Conservation (phyloP, 2,888 invertebrate genomes). For the Caenorhabditis becei region DNA sequence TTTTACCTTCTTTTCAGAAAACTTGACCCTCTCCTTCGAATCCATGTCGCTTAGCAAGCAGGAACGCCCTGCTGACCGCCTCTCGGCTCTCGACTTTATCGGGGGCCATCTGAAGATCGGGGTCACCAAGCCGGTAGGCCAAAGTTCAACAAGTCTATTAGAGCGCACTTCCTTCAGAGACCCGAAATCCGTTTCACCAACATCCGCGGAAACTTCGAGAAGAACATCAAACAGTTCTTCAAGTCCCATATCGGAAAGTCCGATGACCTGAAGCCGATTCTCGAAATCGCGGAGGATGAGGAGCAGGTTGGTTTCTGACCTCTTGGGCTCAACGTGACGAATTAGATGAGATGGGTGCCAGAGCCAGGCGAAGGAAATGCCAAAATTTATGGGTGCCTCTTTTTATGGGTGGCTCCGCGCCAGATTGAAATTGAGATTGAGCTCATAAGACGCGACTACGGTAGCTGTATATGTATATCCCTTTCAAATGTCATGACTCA, state of each 20-base stretch:
- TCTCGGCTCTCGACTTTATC: conserved; percentile 30
- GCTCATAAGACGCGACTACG: not conserved
- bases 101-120: conserved; percentile 29
- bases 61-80: conserved; percentile 25
- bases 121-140: conserved; percentile 16
- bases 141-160: not conserved
- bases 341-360: not conserved
- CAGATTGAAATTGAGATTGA: not conserved
- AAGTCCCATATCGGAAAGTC: conserved; percentile 33
- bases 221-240: conserved; percentile 32
- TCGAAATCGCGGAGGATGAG: conserved; percentile 12
- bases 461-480: not conserved
- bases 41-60: conserved; percentile 41
- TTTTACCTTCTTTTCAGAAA: not conserved
- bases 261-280: not conserved
- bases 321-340: not conserved
- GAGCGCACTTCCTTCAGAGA: conserved; percentile 4
- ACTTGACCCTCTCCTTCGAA: not conserved
- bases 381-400: not conserved
- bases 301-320: conserved; percentile 23
- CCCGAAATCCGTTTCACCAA: conserved; percentile 3
- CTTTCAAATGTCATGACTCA: not conserved
- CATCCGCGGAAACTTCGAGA: not conserved
- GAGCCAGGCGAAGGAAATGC: not conserved
- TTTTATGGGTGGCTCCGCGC: too few species aligned